Evolutionary conservation across 2,888 invertebrate species (phyloP), one percentile per base, ranked within the genome.

Genomic region (Mongoloraphidia duomilia): DNA sequence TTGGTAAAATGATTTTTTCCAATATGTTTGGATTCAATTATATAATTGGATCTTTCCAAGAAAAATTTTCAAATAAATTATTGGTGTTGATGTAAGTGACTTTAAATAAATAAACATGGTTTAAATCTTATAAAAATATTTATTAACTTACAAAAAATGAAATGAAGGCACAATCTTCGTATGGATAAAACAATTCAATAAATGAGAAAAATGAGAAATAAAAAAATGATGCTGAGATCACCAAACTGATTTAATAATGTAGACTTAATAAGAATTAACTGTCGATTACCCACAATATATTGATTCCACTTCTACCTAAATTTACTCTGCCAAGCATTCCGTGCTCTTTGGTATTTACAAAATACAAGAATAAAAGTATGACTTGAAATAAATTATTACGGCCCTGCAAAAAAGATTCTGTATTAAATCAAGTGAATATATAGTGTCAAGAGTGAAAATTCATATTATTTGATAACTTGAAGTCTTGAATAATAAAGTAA

Each of bases 351-450:
- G 73, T 75, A 57, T 82, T 84, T 54, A 89, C 81, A 59, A 80
- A 77, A 61, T 84, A 79, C 39, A 92, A 65, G 65, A 93, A 86
- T 60, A 92, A 76, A 58, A 93, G 74, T 53, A 93, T 74, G 46
- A 88, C 81, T 66, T 91, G 88, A 64, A 92, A 86, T 60, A 93
- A 69, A 70, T 92, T 93, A 71, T 90, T 89, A 60, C 91, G 79
- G 46, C 92, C 91, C 79, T 80, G 63, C 54, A 73, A 71, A 47
- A 56, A 50, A 52, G 54, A 54, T 52, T 34, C 2, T 17, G n/a
- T 17, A 17, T 26, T 26, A 26, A 6, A 26, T 26, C 6, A 26
- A 13, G 35, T 6, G n/a, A 35, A 44, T 12, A 44, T 26, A 26
- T n/a, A n/a, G n/a, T n/a, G n/a, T n/a, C n/a, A n/a, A n/a, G n/a